Percentiles rank a stretch among this genome's conserved stretches.
These are phyloP conservation scores for Hypotaenidia okinawae DNA, from an alignment of 2,797 vertebrate species.

Conservation along the genomic window DNA sequence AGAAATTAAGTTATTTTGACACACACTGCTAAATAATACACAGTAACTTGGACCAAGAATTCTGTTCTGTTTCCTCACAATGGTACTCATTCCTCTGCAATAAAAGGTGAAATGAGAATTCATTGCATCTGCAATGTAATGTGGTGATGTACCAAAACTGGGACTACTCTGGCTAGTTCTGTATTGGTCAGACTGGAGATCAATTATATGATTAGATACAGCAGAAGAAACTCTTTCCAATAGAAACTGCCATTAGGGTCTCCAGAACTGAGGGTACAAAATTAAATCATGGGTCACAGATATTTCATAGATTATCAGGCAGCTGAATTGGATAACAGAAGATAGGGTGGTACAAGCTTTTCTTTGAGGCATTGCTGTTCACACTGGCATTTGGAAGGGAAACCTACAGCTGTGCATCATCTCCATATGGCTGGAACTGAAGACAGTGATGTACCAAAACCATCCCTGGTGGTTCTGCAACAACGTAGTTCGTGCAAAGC, in stretches of 20 bases:
- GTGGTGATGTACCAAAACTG: too few relatives aligned
- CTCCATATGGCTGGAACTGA: neutral
- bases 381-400: neutral
- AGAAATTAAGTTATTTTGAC: neutral
- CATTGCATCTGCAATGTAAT: neutral
- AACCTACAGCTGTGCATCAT: neutral
- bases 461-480: neutral
- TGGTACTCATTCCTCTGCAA: neutral
- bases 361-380: neutral
- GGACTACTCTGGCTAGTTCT: neutral
- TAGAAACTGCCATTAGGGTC: neutral
- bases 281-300: neutral
- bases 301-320: neutral
- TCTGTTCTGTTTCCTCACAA: neutral
- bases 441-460: neutral
- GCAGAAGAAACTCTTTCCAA: neutral
- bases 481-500: neutral
- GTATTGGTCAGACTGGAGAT: neutral
- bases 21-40: neutral
- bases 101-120: neutral
- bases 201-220: neutral
- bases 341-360: neutral
- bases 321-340: neutral
- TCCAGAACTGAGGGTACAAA: neutral
- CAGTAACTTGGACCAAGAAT: neutral